Evolutionary conservation across 2,888 invertebrate species (phyloP).

Genomic region (Abrostola triplasia): DNA sequence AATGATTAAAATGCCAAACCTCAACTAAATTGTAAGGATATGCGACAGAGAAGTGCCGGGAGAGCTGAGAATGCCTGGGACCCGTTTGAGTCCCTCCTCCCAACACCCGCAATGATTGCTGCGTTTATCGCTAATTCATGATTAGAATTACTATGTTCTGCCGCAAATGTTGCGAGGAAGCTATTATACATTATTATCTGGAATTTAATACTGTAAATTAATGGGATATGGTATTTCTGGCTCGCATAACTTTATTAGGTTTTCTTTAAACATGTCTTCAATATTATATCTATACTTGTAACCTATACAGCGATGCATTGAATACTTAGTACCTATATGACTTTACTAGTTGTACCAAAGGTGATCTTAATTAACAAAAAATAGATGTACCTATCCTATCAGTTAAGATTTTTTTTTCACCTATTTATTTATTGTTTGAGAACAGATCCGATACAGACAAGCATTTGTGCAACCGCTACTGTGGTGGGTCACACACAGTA

Average conservation of each 20-base stretch:
- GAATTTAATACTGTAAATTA: background rate
- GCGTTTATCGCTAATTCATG: constrained; percentile 2
- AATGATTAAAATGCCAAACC: background rate
- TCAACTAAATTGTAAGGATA: background rate
- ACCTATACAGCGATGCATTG: too few species aligned
- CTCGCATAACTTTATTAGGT: too few species aligned
- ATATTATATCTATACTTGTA: too few species aligned
- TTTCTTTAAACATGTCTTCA: too few species aligned
- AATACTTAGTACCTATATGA: too few species aligned
- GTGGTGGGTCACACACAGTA: constrained; percentile 93
- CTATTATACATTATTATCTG: background rate
- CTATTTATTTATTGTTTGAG: background rate
- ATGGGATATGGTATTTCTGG: background rate
- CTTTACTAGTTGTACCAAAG: too few species aligned
- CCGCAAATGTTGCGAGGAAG: background rate
- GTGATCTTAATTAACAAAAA: too few species aligned
- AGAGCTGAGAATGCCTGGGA: background rate
- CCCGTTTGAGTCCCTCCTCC: constrained; percentile 1
- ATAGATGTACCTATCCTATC: too few species aligned
- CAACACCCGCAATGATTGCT: background rate
- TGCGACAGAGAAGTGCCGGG: background rate
- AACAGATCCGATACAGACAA: constrained; percentile 76
- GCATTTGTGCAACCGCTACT: constrained; percentile 91
- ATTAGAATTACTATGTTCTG: constrained; percentile 1
- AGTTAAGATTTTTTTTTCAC: too few species aligned